Evolutionary conservation across 1,140 invertebrate genomes (phyloP).

Genomic region (Lepidurus arcticus): DNA sequence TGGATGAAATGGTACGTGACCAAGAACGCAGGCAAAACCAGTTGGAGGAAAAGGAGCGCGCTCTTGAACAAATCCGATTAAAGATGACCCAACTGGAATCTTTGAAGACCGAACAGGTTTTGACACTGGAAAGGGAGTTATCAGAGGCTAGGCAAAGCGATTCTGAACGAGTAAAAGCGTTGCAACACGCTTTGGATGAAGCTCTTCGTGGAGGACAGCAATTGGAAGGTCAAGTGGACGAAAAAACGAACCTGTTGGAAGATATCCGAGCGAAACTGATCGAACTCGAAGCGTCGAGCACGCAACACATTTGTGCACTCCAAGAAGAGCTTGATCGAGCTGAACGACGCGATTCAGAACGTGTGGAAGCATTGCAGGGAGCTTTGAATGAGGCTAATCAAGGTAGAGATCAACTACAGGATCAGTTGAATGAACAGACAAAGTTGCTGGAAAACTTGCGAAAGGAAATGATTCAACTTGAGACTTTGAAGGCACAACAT

Average conservation of each 20-base stretch:
- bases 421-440: neutral
- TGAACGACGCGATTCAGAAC: neutral
- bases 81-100: neutral
- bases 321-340: neutral
- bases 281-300: neutral
- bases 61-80: neutral
- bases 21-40: neutral
- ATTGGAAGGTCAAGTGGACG: neutral
- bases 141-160: neutral
- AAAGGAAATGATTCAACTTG: neutral
- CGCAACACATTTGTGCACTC: neutral
- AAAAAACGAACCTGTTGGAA: neutral
- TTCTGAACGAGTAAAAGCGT: neutral
- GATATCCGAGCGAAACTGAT: neutral
- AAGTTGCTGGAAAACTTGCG: neutral
- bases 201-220: neutral
- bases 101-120: neutral
- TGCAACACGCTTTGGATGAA: neutral
- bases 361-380: neutral
- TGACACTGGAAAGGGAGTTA: neutral
- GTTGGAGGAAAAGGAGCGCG: neutral
- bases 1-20: neutral
- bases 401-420: neutral
- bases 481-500: neutral
- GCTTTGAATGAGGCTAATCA: neutral